phyloP scores from a whole-genome alignment of 2,888 invertebrate species.

The Sphinx pinastri region DNA sequence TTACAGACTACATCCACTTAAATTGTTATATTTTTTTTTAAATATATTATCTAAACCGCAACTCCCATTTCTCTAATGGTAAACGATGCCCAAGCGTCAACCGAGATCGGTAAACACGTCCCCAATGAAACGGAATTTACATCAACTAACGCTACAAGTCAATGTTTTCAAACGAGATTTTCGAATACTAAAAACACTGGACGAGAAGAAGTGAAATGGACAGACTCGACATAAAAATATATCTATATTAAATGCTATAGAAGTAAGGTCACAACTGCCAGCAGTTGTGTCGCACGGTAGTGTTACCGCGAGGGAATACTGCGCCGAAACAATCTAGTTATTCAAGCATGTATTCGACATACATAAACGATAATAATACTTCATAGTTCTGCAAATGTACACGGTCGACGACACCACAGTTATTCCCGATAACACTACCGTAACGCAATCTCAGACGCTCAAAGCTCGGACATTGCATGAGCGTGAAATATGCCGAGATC shows the following conservation, averaged over 20 bases:
- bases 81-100: conserved; percentile 59
- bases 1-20: conserved; percentile 81
- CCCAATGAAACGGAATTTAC: conserved; percentile 24
- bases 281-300: conserved; percentile 49
- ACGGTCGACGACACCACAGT: conserved; percentile 26
- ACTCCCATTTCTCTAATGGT: conserved; percentile 70
- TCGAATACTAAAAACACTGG: conserved; percentile 9
- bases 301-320: conserved; percentile 38
- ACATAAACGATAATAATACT: conserved; percentile 7
- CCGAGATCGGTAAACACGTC: conserved; percentile 49
- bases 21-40: conserved; percentile 55
- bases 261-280: conserved; percentile 57
- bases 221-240: conserved; percentile 31
- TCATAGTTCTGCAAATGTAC: conserved; percentile 18
- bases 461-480: conserved; percentile 54
- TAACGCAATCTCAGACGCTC: conserved; percentile 47
- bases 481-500: conserved; percentile 45
- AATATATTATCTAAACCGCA: conserved; percentile 77
- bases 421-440: conserved; percentile 31
- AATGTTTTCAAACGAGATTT: background rate
- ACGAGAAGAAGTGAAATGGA: conserved; percentile 27
- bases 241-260: conserved; percentile 32
- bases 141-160: conserved; percentile 9
- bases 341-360: background rate
- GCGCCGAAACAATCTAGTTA: background rate